These are phyloP conservation scores for Microctenopoma stevenorrisi DNA, from an alignment of 2,797 vertebrate genomes.

Conservation along the genomic window DNA sequence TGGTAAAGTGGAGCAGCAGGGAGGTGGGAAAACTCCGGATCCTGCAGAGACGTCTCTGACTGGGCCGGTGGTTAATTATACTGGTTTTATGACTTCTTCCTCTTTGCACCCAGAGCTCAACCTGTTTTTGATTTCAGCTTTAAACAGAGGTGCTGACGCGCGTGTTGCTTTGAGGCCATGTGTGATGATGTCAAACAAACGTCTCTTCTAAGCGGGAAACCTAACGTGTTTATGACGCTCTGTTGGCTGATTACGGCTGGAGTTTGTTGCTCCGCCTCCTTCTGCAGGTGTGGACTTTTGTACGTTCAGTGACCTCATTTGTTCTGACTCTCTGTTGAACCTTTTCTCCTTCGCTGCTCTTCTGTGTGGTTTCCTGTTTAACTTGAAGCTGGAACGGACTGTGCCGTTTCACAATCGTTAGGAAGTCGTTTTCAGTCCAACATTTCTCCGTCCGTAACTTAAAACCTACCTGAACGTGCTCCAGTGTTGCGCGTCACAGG, in stretches of 20 bases:
- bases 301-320: background rate
- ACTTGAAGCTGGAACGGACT: constrained; percentile 2
- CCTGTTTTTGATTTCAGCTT: too few relatives aligned
- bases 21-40: background rate
- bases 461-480: constrained; percentile 4
- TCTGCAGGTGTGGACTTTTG: constrained; percentile 50
- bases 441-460: constrained; percentile 10
- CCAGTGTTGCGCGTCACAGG: constrained; percentile 3
- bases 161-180: too few relatives aligned
- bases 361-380: background rate
- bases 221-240: constrained; percentile 7
- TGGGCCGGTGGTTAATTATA: background rate
- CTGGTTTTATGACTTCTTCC: background rate
- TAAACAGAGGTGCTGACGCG: too few relatives aligned
- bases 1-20: constrained; percentile 24
- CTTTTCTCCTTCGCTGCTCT: background rate
- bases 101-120: too few relatives aligned
- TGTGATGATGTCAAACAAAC: too few relatives aligned
- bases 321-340: constrained; percentile 4
- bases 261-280: background rate
- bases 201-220: too few relatives aligned
- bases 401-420: background rate
- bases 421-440: background rate
- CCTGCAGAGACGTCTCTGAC: too few relatives aligned
- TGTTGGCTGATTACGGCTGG: background rate